Conservation (phyloP, 2,888 invertebrate genomes). For the Acanthosepion esculentum region DNA sequence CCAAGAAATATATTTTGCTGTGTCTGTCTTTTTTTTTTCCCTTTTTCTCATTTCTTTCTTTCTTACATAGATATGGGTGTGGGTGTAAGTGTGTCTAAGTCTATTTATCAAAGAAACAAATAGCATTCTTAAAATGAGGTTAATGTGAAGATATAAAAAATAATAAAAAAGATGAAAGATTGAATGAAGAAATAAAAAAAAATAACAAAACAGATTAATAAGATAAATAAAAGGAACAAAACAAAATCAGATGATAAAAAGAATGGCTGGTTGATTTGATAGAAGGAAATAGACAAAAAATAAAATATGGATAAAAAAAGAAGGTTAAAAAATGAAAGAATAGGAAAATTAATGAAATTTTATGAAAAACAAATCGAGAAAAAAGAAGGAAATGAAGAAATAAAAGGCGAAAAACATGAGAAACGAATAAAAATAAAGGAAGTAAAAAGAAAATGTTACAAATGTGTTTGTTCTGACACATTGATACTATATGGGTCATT, state of each 20-base stretch:
- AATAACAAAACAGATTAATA: too few species aligned
- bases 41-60: background rate
- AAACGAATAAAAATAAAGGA: too few species aligned
- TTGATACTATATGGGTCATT: too few species aligned
- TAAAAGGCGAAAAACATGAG: background rate
- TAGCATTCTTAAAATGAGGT: background rate
- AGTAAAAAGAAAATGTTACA: too few species aligned
- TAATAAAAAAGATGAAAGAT: background rate
- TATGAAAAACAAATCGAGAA: background rate
- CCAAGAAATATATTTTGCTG: background rate
- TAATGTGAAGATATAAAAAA: background rate
- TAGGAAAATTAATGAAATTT: background rate
- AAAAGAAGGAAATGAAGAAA: background rate
- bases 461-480: too few species aligned
- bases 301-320: background rate
- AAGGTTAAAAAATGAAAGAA: background rate
- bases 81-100: background rate
- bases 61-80: background rate
- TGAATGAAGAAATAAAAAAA: background rate
- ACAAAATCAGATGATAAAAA: background rate
- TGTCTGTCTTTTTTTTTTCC: background rate
- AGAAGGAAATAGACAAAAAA: too few species aligned
- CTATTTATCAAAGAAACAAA: background rate
- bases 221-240: background rate
- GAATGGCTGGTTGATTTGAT: too few species aligned